Conservation (phyloP, 2,113 vertebrate species). For the Pomatorhinus ruficollis region DNA sequence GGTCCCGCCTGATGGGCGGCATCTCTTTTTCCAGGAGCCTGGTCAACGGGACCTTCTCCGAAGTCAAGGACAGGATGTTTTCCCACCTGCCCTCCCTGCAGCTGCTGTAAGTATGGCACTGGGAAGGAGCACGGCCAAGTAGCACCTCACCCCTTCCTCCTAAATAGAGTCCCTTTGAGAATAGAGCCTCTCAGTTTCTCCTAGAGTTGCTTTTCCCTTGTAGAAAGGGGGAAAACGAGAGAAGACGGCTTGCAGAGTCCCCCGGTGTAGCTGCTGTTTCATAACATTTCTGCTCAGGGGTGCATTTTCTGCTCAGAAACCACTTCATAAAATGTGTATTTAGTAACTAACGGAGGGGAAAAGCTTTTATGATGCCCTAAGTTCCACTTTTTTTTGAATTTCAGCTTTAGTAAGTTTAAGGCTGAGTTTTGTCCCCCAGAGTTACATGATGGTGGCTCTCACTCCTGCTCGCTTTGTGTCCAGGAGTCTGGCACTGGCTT, state of each 20-base stretch:
- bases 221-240: background rate
- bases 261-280: background rate
- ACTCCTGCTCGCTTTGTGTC: background rate
- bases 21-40: slow-evolving; percentile 82
- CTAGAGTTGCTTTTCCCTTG: background rate
- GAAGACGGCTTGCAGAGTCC: background rate
- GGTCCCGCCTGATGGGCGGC: background rate
- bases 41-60: slow-evolving; percentile 93
- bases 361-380: background rate
- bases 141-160: background rate
- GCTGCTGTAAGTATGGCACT: slow-evolving; percentile 87
- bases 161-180: background rate
- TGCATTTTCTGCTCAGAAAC: background rate
- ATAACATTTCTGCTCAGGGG: background rate
- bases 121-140: background rate
- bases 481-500: accelerated
- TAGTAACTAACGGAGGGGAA: background rate
- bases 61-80: slow-evolving; percentile 96
- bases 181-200: background rate
- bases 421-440: background rate
- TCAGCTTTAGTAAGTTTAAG: background rate
- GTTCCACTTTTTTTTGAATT: background rate
- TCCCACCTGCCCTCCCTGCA: slow-evolving; percentile 92
- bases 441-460: background rate
- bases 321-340: background rate